Percentiles rank a stretch among this genome's conserved stretches.
phyloP scores from a whole-genome alignment of 2,888 invertebrate genomes.

The Epistrophe eligans region DNA sequence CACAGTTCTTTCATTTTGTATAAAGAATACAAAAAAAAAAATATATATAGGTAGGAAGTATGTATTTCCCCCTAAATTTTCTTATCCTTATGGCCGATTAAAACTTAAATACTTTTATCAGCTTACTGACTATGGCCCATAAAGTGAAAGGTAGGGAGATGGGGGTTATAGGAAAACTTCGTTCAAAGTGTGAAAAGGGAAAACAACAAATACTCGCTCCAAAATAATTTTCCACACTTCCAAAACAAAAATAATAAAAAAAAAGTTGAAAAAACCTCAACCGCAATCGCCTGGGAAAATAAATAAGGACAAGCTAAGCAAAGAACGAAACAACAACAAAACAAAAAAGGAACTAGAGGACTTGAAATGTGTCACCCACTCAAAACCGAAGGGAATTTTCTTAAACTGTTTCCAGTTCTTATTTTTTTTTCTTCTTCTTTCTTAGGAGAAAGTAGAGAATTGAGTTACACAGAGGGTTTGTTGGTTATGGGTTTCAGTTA shows the following conservation, averaged over 20 bases:
- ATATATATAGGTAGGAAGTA: not conserved
- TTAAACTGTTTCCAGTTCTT: conserved; percentile 26
- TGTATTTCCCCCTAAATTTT: conserved; percentile 29
- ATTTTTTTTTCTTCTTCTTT: not conserved
- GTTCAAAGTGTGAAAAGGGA: conserved; percentile 50
- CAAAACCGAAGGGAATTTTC: conserved; percentile 36
- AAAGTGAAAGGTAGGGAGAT: not conserved
- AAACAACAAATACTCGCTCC: conserved; percentile 39
- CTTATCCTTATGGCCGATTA: conserved; percentile 58
- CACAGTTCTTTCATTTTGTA: not conserved
- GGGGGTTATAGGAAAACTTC: conserved; percentile 38
- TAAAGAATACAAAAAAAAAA: not conserved
- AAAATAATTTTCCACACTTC: conserved; percentile 55
- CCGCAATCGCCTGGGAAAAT: conserved; percentile 53
- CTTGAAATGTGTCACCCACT: conserved; percentile 57
- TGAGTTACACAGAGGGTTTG: conserved; percentile 50
- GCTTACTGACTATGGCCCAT: conserved; percentile 23
- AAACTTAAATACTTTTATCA: conserved; percentile 68
- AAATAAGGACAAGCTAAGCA: conserved; percentile 16
- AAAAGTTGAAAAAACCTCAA: conserved; percentile 36
- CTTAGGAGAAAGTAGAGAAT: conserved; percentile 31
- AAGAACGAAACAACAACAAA: conserved; percentile 23
- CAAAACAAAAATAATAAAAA: conserved; percentile 17
- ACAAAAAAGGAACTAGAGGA: conserved; percentile 26
- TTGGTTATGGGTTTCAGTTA: conserved; percentile 39